phyloP scores from a whole-genome alignment of 2,113 vertebrate genomes.

The Epinephelus fuscoguttatus region DNA sequence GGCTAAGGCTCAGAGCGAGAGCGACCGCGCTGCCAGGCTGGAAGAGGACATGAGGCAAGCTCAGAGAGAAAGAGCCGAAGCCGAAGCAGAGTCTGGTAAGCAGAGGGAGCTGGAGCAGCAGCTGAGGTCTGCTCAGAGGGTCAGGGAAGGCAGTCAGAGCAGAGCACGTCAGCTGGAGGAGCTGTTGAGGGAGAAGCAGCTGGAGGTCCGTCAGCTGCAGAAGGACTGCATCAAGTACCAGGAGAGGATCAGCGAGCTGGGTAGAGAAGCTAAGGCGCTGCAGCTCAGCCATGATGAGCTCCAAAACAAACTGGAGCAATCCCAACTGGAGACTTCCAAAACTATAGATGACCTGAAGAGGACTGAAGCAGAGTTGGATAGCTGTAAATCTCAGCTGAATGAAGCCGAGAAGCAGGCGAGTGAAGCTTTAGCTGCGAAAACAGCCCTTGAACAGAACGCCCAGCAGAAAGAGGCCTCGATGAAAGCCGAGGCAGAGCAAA shows the following conservation, averaged over 20 bases:
- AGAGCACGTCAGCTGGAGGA: constrained; percentile 93
- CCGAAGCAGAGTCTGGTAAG: constrained; percentile 84
- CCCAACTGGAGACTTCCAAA: constrained; percentile 77
- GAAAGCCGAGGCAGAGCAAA: constrained; percentile 90
- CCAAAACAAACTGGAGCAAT: constrained; percentile 83
- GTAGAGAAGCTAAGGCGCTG: constrained; percentile 88
- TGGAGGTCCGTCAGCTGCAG: constrained; percentile 95
- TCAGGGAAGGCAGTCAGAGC: constrained; percentile 85
- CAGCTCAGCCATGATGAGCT: constrained; percentile 87
- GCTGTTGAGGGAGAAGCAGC: constrained; percentile 94
- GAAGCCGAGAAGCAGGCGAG: constrained; percentile 88
- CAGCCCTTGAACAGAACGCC: constrained; percentile 75
- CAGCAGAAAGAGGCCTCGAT: constrained; percentile 82
- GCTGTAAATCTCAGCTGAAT: constrained; percentile 85
- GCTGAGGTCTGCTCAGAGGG: constrained; percentile 87
- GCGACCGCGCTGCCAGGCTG: constrained; percentile 83
- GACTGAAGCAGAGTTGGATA: constrained; percentile 84
- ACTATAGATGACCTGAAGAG: constrained; percentile 82
- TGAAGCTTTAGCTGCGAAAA: constrained; percentile 86
- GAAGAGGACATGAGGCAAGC: constrained; percentile 93
- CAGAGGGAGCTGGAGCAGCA: constrained; percentile 91
- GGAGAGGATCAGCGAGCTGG: constrained; percentile 92
- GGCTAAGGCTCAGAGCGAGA: constrained; percentile 81
- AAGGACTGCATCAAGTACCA: constrained; percentile 94
- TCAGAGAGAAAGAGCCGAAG: constrained; percentile 86